Base-by-base conservation (phyloP, 1,140 invertebrate genomes). In the Neodiprion pinetum region DNA sequence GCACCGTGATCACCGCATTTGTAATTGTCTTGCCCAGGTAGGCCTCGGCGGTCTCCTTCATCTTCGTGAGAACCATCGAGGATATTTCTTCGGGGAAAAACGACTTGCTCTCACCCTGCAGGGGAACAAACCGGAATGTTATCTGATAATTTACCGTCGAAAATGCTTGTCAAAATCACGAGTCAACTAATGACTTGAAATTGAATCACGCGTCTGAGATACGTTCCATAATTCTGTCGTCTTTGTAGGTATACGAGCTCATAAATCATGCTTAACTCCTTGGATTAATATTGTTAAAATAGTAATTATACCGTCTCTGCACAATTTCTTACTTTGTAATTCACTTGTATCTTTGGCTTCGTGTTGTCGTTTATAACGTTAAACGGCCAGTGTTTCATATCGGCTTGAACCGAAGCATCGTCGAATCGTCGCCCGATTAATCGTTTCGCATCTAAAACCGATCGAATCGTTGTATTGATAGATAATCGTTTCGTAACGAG, bases 381-480 rank as follows among this genome's bases (percentile, higher is more conserved):
- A 83, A 95, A 94, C 1, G 93, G 93, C 93, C 93, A 95, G 76
- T 94, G 91, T 79, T 94, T 94, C 87, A 94, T 93, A 80, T 95
- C 93, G 76, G 89, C 90, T 80, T 94, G 93, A 40, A 94, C 93
- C 79, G 93, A 93, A 2, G 90, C 86, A 81, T 95, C 94, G 65
- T 89, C 88, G 76, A 89, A 91, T 21, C 87, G 84, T 17, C 90
- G 85, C 50, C 90, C 90, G 48, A 91, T 90, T 47, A 91, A 78
- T 47, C 90, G 89, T 74, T 89, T 89, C 0, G 85, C 88, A 75
- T 88, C 86, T 87, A 71, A 61, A 61, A 61, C 9, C 53, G 53
- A 61, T 61, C 53, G n/a, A 17, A 12, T 61, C n/a, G 9, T 40
- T 40, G 5, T 40, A 40, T 47, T n/a, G 14, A 72, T 65, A 65